These are phyloP conservation scores for Reticulitermes speratus DNA, from an alignment of 1,140 invertebrate genomes.

Conservation along the genomic window DNA sequence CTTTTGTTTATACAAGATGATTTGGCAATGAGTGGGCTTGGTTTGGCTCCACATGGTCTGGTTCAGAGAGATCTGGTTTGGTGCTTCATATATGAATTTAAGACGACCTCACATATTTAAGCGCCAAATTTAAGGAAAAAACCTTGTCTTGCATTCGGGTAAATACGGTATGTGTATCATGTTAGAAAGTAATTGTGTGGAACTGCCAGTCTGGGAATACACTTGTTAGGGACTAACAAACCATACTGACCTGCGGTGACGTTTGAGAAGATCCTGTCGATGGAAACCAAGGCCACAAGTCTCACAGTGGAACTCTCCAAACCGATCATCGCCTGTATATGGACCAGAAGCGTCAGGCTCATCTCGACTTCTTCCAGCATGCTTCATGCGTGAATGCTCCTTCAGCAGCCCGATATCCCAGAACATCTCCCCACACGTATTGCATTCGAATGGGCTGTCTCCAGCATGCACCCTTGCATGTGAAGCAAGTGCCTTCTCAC, in stretches of 20 bases:
- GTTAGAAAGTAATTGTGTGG: too few species aligned
- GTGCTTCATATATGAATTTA: too few species aligned
- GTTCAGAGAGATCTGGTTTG: too few species aligned
- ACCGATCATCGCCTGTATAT: constrained; percentile 59
- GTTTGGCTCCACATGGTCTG: too few species aligned
- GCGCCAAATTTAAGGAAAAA: too few species aligned
- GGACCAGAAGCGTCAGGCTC: constrained; percentile 46
- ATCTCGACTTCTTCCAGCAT: constrained; percentile 21
- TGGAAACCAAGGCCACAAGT: constrained; percentile 75
- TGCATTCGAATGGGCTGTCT: constrained; percentile 74
- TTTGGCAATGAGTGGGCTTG: too few species aligned
- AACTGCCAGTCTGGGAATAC: too few species aligned
- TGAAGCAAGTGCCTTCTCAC: constrained; percentile 75
- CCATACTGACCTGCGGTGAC: constrained; percentile 57
- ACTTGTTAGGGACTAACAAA: background rate
- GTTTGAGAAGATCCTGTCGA: constrained; percentile 67
- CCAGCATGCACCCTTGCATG: constrained; percentile 59
- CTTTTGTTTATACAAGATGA: too few species aligned
- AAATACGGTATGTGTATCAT: too few species aligned
- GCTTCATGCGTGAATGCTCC: constrained; percentile 34
- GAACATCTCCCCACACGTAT: constrained; percentile 74
- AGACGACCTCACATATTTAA: too few species aligned
- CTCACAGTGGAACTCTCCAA: constrained; percentile 71
- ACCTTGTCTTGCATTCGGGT: too few species aligned
- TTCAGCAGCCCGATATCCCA: constrained; percentile 66